Base-by-base conservation (phyloP, 1,140 invertebrate genomes). In the Drosophila hydei region DNA sequence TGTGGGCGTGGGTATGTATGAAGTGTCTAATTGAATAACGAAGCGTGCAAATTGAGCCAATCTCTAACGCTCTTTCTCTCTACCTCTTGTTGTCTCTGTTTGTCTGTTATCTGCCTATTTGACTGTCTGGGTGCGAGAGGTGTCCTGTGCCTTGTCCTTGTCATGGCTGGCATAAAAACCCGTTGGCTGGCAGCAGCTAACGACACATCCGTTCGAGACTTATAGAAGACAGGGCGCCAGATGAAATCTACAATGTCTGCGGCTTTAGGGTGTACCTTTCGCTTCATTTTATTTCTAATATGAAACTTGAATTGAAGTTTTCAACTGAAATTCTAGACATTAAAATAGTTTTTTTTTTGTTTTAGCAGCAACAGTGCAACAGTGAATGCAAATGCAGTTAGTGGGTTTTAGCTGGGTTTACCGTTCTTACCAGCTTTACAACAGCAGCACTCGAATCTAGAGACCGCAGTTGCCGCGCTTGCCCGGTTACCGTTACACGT, bases 11-110 rank as follows among this genome's bases (percentile, higher is more conserved):
- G 58, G 55, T 64, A 68, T 62, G 72, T 79, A 75, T 56, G 47
- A 85, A 89, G 85, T 89, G 80, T 87, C 87, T 89, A 89, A 89
- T 89, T 89, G 87, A 90, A 89, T 89, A 87, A 89, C 87, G 87
- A 90, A 89, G 80, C 87, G 75, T 85, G 79, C 76, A 89, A 84
- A 88, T 89, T 88, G 83, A 89, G 81, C 59, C 62, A 56, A 68
- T 72, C 48, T 43, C 52, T 42, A 63, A 7, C 40, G 33, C 4
- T 16, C 1, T 42, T 21, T 43, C 9, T 19, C 16, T 38, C 21
- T 33, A 50, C 33, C 51, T 42, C 33, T 30, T 16, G 21, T 9
- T 25, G 11, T 42, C 38, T 14, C 4, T 16, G 5, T 42, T 3
- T n/a, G 38, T 16, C 38, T 25, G 25, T 25, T 68, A 4, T 50